Evolutionary conservation across 1,140 invertebrate species (phyloP).

Genomic region (Cyclargus thomasi): DNA sequence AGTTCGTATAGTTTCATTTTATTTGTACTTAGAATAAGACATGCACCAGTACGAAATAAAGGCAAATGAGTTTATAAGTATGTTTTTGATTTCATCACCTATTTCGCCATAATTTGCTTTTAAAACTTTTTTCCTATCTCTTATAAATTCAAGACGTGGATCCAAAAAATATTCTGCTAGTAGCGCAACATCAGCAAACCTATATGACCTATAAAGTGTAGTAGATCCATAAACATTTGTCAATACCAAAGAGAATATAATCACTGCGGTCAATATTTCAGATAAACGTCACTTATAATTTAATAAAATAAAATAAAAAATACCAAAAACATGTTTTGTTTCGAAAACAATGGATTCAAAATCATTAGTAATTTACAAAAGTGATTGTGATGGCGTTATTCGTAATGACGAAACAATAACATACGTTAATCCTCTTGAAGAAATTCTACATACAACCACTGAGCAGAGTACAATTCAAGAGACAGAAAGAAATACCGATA

Average conservation of each 20-base stretch:
- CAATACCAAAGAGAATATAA: too few species aligned
- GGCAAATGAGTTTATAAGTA: constrained; percentile 67
- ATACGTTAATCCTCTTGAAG: neutral
- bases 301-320: neutral
- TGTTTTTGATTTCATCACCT: neutral
- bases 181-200: too few species aligned
- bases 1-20: constrained; percentile 52
- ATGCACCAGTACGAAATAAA: constrained; percentile 74
- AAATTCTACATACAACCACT: neutral
- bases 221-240: too few species aligned
- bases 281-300: too few species aligned
- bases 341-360: neutral
- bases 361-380: neutral
- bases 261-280: too few species aligned
- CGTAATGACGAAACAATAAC: neutral
- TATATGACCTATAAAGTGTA: too few species aligned
- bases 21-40: constrained; percentile 69
- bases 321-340: neutral
- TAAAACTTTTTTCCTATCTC: too few species aligned
- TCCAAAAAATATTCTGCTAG: too few species aligned
- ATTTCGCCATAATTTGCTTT: too few species aligned
- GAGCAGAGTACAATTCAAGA: neutral
- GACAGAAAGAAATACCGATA: neutral
- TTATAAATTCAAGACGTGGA: neutral
- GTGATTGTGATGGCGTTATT: neutral